phyloP scores from a whole-genome alignment of 1,140 invertebrate species.

The Drosophila asahinai region DNA sequence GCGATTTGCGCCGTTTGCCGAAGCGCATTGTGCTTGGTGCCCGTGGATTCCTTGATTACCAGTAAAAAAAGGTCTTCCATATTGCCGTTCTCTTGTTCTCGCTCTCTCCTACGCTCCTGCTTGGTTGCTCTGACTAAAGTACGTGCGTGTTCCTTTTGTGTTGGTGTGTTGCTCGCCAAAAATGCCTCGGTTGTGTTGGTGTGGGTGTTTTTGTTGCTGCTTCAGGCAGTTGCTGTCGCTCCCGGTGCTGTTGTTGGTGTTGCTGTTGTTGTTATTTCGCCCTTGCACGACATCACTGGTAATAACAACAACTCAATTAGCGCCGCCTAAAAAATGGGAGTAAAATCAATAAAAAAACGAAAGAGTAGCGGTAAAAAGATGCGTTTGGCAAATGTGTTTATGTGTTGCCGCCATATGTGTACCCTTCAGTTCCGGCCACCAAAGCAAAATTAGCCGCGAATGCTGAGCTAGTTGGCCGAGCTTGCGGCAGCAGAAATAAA shows the following conservation, averaged over 20 bases:
- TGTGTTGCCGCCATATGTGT: slow-evolving; percentile 30
- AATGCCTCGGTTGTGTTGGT: slow-evolving; percentile 8
- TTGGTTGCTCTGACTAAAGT: neutral
- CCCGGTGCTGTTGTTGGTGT: slow-evolving; percentile 8
- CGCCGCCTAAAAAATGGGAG: slow-evolving; percentile 46
- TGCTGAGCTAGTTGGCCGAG: too few relatives aligned
- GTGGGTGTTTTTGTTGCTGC: slow-evolving; percentile 27
- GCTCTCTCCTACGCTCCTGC: neutral
- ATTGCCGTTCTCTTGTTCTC: slow-evolving; percentile 53
- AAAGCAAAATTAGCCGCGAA: too few relatives aligned
- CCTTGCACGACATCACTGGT: slow-evolving; percentile 55
- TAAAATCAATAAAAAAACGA: slow-evolving; percentile 71
- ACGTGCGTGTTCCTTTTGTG: slow-evolving; percentile 7
- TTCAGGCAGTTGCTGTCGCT: slow-evolving; percentile 24
- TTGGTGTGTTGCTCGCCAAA: slow-evolving; percentile 7
- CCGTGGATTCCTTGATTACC: slow-evolving; percentile 91
- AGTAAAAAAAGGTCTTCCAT: slow-evolving; percentile 94
- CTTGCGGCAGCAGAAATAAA: too few relatives aligned
- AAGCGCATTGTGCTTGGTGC: slow-evolving; percentile 89
- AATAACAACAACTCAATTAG: slow-evolving; percentile 70
- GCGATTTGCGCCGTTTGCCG: slow-evolving; percentile 92
- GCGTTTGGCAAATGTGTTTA: slow-evolving; percentile 49
- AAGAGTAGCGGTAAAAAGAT: slow-evolving; percentile 23
- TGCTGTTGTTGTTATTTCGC: slow-evolving; percentile 18
- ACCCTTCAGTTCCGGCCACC: too few relatives aligned